Percentiles rank a stretch among this genome's conserved stretches.
Conservation (phyloP, 1,140 invertebrate species). For the Papilio polyxenes region DNA sequence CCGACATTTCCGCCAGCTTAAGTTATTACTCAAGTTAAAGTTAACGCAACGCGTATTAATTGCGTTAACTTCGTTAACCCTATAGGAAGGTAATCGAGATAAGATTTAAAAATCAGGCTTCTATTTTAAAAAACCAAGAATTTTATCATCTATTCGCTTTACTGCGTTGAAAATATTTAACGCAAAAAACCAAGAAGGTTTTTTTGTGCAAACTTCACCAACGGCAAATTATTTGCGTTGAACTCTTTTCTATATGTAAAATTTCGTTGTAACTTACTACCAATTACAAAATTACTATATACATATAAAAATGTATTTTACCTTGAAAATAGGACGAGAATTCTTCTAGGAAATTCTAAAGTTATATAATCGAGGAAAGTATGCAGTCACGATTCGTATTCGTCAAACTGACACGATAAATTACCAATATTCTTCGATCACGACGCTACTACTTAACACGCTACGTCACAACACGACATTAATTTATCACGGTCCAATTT, state of each 20-base stretch:
- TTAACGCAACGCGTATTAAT: background rate
- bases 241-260: slow-evolving; percentile 4
- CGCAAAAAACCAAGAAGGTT: too few relatives aligned
- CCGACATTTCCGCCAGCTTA: slow-evolving; percentile 12
- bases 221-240: background rate
- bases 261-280: background rate
- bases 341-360: slow-evolving; percentile 10
- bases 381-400: slow-evolving; percentile 18
- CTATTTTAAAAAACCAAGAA: background rate
- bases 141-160: background rate
- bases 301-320: too few relatives aligned
- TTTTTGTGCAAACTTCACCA: background rate
- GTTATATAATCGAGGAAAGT: slow-evolving; percentile 14
- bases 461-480: slow-evolving; percentile 47
- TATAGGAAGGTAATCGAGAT: background rate
- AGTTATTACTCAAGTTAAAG: slow-evolving; percentile 19
- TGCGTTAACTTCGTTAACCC: slow-evolving; percentile 5
- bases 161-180: background rate
- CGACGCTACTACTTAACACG: slow-evolving; percentile 28
- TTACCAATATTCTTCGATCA: slow-evolving; percentile 22
- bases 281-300: background rate
- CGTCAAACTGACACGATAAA: slow-evolving; percentile 6
- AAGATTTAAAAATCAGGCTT: background rate
- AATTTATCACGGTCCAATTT: slow-evolving; percentile 64
- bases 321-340: background rate